Evolutionary conservation across 1,140 invertebrate genomes (phyloP), one percentile per base, ranked within the genome.

Genomic region (Epicauta chinensis): DNA sequence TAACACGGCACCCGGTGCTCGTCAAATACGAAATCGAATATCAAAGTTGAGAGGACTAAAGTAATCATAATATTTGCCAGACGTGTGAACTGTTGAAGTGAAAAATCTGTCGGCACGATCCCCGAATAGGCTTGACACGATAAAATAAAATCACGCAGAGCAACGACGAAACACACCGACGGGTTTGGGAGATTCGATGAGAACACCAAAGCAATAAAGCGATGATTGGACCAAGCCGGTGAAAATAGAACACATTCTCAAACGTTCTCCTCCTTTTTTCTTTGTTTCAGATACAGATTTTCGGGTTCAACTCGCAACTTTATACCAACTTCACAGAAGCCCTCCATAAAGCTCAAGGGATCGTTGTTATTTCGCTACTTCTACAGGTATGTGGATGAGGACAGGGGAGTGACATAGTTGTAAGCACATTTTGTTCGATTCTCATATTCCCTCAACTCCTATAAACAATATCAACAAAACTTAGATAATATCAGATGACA

Each of bases 251-350:
- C 53, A 55, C 52, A 58, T 58, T 55, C 53, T 23, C 23, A 23
- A n/a, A 23, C 23, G 23, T 23, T 23, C 7, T 23, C 23, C 4
- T 23, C 23, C 7, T 23, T 23, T 23, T 23, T 51, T 37, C 62
- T 68, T 77, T 76, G 68, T 79, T 79, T 50, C 81, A 93, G 91
- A 87, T 93, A 66, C 91, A 93, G 79, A 89, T 93, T 76, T 89
- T 91, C 72, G 89, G 90, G 61, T 95, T 92, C 80, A 95, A 95
- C 76, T 90, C 89, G 49, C 89, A 94, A 70, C 78, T 95, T 45
- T 95, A 94, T 75, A 82, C 84, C 62, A 94, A 94, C 76, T 89
- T 91, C 74, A 87, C 89, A 32, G 89, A 93, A 71, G 90, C 92
- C 44, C 73, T 91, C 53, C 84, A 90, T 68, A 83, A 86, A 72